Conservation (phyloP, 2,888 invertebrate species). For the Allophyes oxyacanthae region DNA sequence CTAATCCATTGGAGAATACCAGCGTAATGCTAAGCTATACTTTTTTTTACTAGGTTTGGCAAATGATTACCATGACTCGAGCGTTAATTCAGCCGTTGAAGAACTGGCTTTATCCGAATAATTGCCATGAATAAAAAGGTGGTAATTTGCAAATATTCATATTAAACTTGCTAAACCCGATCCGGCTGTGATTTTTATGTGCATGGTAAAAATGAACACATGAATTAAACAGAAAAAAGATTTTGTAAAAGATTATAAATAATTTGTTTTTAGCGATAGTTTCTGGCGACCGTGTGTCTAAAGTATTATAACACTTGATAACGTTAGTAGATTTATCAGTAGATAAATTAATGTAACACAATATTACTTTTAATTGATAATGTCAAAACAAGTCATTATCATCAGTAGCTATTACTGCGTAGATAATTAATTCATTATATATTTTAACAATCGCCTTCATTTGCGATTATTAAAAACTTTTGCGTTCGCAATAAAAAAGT, state of each 20-base stretch:
- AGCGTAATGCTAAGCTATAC: too few relatives aligned
- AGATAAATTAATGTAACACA: constrained; percentile 39
- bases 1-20: too few relatives aligned
- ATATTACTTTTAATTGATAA: constrained; percentile 47
- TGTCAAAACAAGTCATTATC: constrained; percentile 27
- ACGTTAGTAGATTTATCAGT: constrained; percentile 24
- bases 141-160: constrained; percentile 42
- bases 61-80: constrained; percentile 17
- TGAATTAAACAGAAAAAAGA: constrained; percentile 1
- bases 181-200: constrained; percentile 36
- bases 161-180: constrained; percentile 38
- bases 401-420: constrained; percentile 27
- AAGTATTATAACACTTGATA: constrained; percentile 25
- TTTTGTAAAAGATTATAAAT: too few relatives aligned
- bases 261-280: too few relatives aligned
- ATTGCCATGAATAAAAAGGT: constrained; percentile 45
- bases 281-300: constrained; percentile 37
- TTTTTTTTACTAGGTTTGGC: too few relatives aligned
- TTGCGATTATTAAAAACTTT: too few relatives aligned
- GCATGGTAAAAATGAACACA: constrained; percentile 19
- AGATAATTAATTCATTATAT: constrained; percentile 13
- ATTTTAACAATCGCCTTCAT: too few relatives aligned
- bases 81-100: constrained; percentile 23
- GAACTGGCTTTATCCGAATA: constrained; percentile 40
- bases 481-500: too few relatives aligned